These are phyloP conservation scores for Wiebesia pumilae DNA, from an alignment of 1,140 invertebrate species.

Conservation along the genomic window DNA sequence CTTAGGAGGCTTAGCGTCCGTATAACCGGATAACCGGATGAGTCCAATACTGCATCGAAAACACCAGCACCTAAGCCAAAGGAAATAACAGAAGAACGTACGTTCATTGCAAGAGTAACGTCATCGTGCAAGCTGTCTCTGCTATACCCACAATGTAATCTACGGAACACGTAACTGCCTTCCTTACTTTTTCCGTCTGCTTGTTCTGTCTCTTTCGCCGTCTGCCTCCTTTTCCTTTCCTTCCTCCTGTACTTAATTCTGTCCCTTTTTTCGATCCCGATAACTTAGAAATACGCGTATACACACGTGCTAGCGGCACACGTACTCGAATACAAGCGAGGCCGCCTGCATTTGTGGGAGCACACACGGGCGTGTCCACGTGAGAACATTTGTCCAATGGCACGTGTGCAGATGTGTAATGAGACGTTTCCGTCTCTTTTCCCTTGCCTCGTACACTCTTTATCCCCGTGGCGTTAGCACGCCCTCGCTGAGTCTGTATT, in stretches of 20 bases:
- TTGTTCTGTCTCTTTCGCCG: no score
- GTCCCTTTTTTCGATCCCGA: not conserved
- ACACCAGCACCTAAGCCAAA: constrained; percentile 6
- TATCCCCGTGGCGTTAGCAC: not conserved
- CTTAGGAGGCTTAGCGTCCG: not conserved
- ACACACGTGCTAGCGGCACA: not conserved
- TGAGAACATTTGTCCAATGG: constrained; percentile 2
- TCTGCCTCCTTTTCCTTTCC: not conserved
- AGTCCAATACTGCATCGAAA: constrained; percentile 7
- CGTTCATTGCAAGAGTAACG: not conserved
- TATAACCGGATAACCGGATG: constrained; percentile 37
- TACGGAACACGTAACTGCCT: constrained; percentile 14
- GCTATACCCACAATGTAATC: constrained; percentile 17
- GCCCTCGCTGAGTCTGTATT: not conserved
- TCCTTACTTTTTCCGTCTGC: not conserved
- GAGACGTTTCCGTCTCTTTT: not conserved
- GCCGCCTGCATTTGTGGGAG: not conserved
- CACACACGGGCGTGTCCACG: no score
- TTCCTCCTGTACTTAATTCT: not conserved
- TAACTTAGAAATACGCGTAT: not conserved
- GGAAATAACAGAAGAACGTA: not conserved
- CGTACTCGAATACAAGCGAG: no score
- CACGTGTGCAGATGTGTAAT: not conserved
- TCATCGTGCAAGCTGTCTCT: not conserved
- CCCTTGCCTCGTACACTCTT: not conserved